These are phyloP conservation scores for Lindbergichthys nudifrons DNA, from an alignment of 2,797 vertebrate genomes.

Conservation along the genomic window DNA sequence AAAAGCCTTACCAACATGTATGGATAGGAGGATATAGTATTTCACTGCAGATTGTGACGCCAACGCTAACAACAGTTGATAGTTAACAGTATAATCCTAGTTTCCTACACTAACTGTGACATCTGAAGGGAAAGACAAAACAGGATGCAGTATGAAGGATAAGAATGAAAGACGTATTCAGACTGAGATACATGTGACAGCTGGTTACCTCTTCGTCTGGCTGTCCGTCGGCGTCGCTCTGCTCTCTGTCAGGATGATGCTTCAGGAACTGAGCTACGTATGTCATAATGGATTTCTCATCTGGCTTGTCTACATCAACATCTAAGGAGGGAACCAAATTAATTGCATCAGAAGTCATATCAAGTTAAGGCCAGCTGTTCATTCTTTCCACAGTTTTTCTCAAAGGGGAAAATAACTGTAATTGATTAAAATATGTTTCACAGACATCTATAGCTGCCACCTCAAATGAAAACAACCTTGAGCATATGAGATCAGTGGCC, in stretches of 20 bases:
- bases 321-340: slow-evolving; percentile 80
- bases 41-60: no score
- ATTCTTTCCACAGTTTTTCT: slow-evolving; percentile 2
- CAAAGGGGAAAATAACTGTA: slow-evolving; percentile 6
- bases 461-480: slow-evolving; percentile 42
- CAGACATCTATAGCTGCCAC: slow-evolving; percentile 23
- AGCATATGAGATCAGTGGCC: slow-evolving; percentile 35
- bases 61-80: no score
- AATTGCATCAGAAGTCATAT: slow-evolving; percentile 29
- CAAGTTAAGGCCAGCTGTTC: neutral
- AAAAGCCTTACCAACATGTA: neutral
- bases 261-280: slow-evolving; percentile 98
- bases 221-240: slow-evolving; percentile 77
- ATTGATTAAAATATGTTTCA: slow-evolving; percentile 1
- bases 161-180: slow-evolving; percentile 23
- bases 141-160: slow-evolving; percentile 43
- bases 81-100: no score
- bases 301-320: slow-evolving; percentile 97
- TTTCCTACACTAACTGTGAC: slow-evolving; percentile 4
- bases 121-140: slow-evolving; percentile 47
- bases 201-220: slow-evolving; percentile 88
- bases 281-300: slow-evolving; percentile 99
- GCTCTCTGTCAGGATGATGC: slow-evolving; percentile 88
- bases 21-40: no score
- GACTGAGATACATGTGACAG: slow-evolving; percentile 48